Evolutionary conservation across 2,888 invertebrate species (phyloP), one percentile per base, ranked within the genome.

Genomic region (Arctia plantaginis): DNA sequence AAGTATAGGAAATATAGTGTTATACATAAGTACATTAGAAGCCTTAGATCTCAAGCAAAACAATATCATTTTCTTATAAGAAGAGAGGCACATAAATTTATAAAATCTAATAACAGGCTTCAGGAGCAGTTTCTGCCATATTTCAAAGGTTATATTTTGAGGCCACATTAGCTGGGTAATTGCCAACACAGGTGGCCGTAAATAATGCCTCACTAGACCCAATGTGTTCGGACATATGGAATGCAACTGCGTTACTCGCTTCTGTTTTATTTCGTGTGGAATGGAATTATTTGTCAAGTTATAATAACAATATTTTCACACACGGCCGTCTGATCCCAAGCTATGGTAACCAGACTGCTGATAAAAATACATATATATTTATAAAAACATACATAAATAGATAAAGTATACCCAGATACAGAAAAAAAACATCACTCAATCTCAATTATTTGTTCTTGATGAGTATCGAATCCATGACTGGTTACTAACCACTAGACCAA

Each of bases 151-250:
- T 82, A 86, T 89, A 88, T 85, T 88, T 89, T 82, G 88, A 86
- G 82, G 82, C 86, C 87, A 90, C 89, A 91, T 91, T 90, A 90
- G 87, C 81, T 75, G 83, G 85, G 89, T 91, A 91, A 91, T 90
- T 90, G 89, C 87, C 79, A 80, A 82, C 73, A 79, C 86, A 89
- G 86, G 89, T 88, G 87, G 79, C 77, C 87, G 80, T 90, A 91
- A 91, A 91, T 90, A 90, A 90, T 86, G 83, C 80, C 70, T 66
- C 69, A 72, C 30, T 69, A 71, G 59, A 69, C 67, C 51, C 69
- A 65, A 59, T 71, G 69, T 71, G 59, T 55, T 76, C 64, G 75
- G 76, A 79, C 81, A 73, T 81, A 80, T 81, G 76, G 80, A 77
- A 80, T 80, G 80, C 82, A 81, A 81, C 82, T 82, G 80, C 81